Conservation (phyloP, 30 jellyfish, hydroid and myxozoan genomes). For the Rhopilema esculentum region DNA sequence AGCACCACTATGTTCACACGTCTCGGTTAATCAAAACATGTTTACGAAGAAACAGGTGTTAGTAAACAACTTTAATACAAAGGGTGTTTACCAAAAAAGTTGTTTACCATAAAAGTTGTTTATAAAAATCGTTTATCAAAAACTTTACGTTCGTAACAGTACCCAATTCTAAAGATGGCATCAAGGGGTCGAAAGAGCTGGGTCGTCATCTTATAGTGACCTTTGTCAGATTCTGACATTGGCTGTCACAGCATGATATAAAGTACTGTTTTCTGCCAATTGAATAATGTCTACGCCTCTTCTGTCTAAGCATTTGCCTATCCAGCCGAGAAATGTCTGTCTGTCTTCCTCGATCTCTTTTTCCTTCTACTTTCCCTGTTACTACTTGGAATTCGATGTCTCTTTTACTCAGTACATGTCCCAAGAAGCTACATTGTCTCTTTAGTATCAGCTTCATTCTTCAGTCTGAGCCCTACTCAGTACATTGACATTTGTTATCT, state of each 20-base stretch:
- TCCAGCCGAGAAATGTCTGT: slow-evolving; percentile 2
- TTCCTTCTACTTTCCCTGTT: slow-evolving; percentile 44
- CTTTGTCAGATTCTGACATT: slow-evolving; percentile 58
- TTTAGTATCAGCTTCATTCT: slow-evolving; percentile 33
- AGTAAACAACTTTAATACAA: too few relatives aligned
- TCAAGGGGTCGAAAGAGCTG: too few relatives aligned
- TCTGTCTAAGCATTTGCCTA: slow-evolving; percentile 45
- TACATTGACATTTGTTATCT: slow-evolving; percentile 34
- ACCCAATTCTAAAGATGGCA: too few relatives aligned
- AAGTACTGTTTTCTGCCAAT: slow-evolving; percentile 32
- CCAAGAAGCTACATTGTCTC: slow-evolving; percentile 58
- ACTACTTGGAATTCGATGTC: slow-evolving; percentile 48
- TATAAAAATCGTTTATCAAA: too few relatives aligned
- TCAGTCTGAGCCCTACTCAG: slow-evolving; percentile 41
- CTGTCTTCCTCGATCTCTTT: slow-evolving; percentile 31
- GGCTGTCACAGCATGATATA: slow-evolving; percentile 54
- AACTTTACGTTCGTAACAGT: too few relatives aligned
- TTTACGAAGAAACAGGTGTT: too few relatives aligned
- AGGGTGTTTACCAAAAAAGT: too few relatives aligned
- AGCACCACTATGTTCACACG: too few relatives aligned
- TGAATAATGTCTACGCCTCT: slow-evolving; percentile 52
- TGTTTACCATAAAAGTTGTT: too few relatives aligned
- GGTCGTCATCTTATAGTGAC: slow-evolving; percentile 31
- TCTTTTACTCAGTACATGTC: slow-evolving; percentile 6
- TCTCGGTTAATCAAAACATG: too few relatives aligned